These are phyloP conservation scores for Nymphalis c-album DNA, from an alignment of 2,888 invertebrate species.

Conservation along the genomic window DNA sequence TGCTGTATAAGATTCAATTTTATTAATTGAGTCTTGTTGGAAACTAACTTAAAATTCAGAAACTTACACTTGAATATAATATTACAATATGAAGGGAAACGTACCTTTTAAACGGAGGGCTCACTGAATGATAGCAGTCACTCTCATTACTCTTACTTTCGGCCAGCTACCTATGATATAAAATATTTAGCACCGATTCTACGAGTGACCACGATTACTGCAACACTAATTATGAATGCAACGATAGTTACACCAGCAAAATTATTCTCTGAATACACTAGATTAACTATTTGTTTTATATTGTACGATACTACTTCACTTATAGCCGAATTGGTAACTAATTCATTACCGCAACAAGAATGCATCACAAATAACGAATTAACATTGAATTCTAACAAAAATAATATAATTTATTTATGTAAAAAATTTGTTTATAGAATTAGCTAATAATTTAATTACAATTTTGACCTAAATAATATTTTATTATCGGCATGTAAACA, in stretches of 20 bases:
- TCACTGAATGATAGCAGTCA: conserved; percentile 49
- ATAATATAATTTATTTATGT: conserved; percentile 38
- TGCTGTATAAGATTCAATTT: background rate
- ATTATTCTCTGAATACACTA: conserved; percentile 55
- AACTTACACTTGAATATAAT: too few relatives aligned
- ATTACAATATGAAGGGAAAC: conserved; percentile 31
- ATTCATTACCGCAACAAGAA: conserved; percentile 76
- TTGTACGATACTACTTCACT: conserved; percentile 66
- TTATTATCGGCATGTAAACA: conserved; percentile 62
- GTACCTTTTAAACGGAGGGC: conserved; percentile 50
- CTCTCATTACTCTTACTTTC: conserved; percentile 55
- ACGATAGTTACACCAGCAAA: conserved; percentile 54
- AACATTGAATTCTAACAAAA: conserved; percentile 40
- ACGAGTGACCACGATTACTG: conserved; percentile 45
- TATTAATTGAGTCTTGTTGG: background rate
- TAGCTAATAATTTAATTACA: conserved; percentile 47
- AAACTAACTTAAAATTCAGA: too few relatives aligned
- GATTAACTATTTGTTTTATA: conserved; percentile 59
- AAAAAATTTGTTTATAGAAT: conserved; percentile 33
- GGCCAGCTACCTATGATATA: conserved; percentile 24
- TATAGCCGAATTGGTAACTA: conserved; percentile 67
- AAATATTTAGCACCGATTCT: conserved; percentile 39
- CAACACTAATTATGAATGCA: conserved; percentile 50
- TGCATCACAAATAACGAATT: conserved; percentile 65
- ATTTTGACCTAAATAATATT: conserved; percentile 66